Conservation (phyloP, 2,113 vertebrate species). For the Monarcha castaneiventris region DNA sequence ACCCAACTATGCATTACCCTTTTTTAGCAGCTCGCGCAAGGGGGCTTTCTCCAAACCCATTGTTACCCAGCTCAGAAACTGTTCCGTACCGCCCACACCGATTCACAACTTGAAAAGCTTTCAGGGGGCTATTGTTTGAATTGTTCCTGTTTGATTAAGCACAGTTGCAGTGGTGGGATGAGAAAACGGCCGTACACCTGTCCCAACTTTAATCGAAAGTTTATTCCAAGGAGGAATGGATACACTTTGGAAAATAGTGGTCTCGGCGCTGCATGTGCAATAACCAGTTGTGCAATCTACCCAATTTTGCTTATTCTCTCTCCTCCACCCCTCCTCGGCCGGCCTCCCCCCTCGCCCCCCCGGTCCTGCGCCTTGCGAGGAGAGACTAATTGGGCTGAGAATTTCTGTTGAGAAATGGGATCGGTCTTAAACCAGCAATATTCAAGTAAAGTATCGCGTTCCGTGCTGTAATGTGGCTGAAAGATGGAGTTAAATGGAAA, state of each 20-base stretch:
- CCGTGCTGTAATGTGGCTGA: conserved; percentile 52
- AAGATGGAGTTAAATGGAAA: conserved; percentile 70
- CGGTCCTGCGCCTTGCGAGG: conserved; percentile 38
- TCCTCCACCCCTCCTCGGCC: conserved; percentile 26
- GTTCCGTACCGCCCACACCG: conserved; percentile 78
- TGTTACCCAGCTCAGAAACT: conserved; percentile 79
- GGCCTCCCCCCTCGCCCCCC: conserved; percentile 1
- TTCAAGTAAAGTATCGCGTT: conserved; percentile 70
- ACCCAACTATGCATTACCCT: conserved; percentile 67
- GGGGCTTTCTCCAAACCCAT: conserved; percentile 81
- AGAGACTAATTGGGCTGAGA: conserved; percentile 57
- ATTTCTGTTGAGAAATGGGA: conserved; percentile 69
- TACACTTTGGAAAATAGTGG: conserved; percentile 62
- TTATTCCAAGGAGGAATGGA: conserved; percentile 68
- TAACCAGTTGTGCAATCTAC: conserved; percentile 66
- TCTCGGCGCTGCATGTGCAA: conserved; percentile 71
- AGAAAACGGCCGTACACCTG: conserved; percentile 86
- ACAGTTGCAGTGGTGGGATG: conserved; percentile 67
- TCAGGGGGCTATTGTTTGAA: conserved; percentile 81
- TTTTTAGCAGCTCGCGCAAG: conserved; percentile 60
- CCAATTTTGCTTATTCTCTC: conserved; percentile 46
- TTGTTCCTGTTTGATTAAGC: conserved; percentile 75
- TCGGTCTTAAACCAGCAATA: conserved; percentile 73
- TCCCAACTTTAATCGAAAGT: conserved; percentile 73
- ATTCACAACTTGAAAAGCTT: conserved; percentile 78